phyloP scores from a whole-genome alignment of 2,888 invertebrate species.

The Argynnis bischoffii region DNA sequence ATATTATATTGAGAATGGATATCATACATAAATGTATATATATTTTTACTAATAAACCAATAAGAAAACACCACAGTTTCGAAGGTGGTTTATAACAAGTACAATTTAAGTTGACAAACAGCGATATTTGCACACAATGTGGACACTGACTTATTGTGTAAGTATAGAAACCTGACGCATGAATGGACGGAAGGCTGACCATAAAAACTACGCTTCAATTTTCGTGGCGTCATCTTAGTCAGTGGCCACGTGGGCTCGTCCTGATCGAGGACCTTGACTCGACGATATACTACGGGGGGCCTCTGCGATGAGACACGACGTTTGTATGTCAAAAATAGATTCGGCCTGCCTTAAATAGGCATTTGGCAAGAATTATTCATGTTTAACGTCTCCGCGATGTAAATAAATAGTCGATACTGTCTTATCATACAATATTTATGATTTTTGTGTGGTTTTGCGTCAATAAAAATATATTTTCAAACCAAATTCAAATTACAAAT shows the following conservation, averaged over 20 bases:
- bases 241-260: constrained; percentile 10
- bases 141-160: constrained; percentile 22
- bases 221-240: constrained; percentile 36
- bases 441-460: too few species aligned
- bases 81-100: too few species aligned
- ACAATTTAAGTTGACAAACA: background rate
- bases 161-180: constrained; percentile 49
- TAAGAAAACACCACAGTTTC: too few species aligned
- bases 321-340: constrained; percentile 16
- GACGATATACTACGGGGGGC: constrained; percentile 14
- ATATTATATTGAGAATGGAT: too few species aligned
- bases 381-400: too few species aligned
- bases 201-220: constrained; percentile 48
- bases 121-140: constrained; percentile 64
- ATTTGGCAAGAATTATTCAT: background rate
- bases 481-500: too few species aligned
- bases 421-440: too few species aligned
- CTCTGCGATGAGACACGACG: constrained; percentile 1
- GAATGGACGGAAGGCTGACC: constrained; percentile 70
- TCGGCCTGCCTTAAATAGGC: background rate
- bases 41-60: too few species aligned
- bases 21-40: too few species aligned
- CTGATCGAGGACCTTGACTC: constrained; percentile 20
- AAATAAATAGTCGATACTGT: too few species aligned
- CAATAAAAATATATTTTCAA: too few species aligned